A percentile compares a stretch with the other conserved stretches of the same genome.
These are phyloP conservation scores for Ammodytes marinus DNA, from an alignment of 2,113 vertebrate genomes.

Conservation along the genomic window DNA sequence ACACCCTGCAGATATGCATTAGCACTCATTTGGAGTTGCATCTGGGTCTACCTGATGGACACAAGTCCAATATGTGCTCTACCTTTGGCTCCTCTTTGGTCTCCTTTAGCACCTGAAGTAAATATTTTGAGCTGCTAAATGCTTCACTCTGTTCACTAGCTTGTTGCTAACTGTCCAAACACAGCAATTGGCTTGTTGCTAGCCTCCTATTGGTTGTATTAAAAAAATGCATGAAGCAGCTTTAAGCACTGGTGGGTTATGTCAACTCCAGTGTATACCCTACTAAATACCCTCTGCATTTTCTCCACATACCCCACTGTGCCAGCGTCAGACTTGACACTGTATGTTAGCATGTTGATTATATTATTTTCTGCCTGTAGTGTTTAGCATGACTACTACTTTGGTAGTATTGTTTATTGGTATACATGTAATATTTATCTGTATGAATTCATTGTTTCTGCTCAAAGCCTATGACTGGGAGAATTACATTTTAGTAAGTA, in stretches of 20 bases:
- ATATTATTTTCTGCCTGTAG: neutral
- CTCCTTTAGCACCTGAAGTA: neutral
- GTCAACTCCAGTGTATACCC: too few relatives aligned
- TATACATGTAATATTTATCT: neutral
- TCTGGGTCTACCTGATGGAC: neutral
- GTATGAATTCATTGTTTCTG: neutral
- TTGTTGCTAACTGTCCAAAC: too few relatives aligned
- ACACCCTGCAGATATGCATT: neutral
- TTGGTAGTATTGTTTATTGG: neutral
- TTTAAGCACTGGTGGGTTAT: too few relatives aligned
- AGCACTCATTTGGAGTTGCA: neutral
- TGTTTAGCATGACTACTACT: neutral
- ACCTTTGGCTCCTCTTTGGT: neutral
- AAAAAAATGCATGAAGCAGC: too few relatives aligned
- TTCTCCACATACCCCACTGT: neutral
- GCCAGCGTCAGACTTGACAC: too few relatives aligned
- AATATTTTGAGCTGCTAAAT: too few relatives aligned
- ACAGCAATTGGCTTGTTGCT: neutral
- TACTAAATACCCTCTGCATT: neutral
- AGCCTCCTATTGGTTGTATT: too few relatives aligned
- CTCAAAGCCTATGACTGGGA: too few relatives aligned
- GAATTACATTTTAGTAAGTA: too few relatives aligned
- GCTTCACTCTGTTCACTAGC: too few relatives aligned
- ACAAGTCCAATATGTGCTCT: conserved; percentile 7
- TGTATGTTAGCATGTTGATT: neutral